Conservation (phyloP, 1,140 invertebrate species). For the Daktulosphaira vitifoliae region DNA sequence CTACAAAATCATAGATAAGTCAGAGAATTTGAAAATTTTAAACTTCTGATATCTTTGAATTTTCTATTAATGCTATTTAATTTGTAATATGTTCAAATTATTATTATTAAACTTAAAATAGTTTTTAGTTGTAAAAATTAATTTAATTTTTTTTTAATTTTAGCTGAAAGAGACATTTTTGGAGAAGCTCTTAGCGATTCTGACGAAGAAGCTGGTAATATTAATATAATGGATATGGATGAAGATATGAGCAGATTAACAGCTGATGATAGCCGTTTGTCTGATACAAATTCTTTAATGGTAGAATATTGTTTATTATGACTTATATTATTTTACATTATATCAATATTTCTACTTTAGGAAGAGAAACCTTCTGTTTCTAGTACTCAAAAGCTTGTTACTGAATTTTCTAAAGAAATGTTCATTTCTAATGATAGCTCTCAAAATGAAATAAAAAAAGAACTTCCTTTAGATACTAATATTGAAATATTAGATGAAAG, state of each 20-base stretch:
- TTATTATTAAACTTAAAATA: no score
- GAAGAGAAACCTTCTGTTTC: constrained; percentile 10
- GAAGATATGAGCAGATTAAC: constrained; percentile 70
- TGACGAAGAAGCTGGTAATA: constrained; percentile 58
- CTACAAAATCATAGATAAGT: no score
- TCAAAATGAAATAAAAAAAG: constrained; percentile 8
- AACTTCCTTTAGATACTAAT: background rate
- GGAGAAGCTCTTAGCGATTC: constrained; percentile 79
- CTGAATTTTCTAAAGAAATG: constrained; percentile 51
- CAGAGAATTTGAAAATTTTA: no score
- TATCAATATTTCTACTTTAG: constrained; percentile 6
- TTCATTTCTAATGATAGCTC: constrained; percentile 42
- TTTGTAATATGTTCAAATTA: no score
- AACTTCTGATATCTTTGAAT: no score
- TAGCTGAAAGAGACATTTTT: constrained; percentile 75
- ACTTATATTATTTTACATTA: background rate
- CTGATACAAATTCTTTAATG: constrained; percentile 62
- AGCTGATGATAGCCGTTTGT: constrained; percentile 62
- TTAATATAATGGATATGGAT: constrained; percentile 64
- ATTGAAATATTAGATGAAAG: constrained; percentile 26
- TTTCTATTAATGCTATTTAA: no score
- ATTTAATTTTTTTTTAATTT: constrained; percentile 39
- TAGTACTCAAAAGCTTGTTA: constrained; percentile 42
- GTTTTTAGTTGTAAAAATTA: no score
- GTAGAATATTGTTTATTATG: background rate